Evolutionary conservation across 1,140 invertebrate species (phyloP).

Genomic region (Neuroterus valhalla): DNA sequence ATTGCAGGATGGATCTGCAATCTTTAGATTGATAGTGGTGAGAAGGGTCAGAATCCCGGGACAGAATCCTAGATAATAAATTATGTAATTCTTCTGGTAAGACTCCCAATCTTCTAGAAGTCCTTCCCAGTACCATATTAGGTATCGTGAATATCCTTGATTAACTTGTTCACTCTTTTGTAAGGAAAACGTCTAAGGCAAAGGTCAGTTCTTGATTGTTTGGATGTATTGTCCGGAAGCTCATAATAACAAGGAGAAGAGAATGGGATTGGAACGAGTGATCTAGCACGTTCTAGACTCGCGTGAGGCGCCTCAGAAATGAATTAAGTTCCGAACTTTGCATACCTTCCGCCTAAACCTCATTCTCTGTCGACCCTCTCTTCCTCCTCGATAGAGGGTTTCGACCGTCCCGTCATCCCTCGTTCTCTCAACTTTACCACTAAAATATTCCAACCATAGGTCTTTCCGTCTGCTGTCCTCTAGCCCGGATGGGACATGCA

Average conservation of each 20-base stretch:
- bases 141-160: background rate
- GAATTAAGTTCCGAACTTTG: slow-evolving; percentile 69
- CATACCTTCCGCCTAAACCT: slow-evolving; percentile 59
- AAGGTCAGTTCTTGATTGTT: slow-evolving; percentile 55
- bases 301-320: slow-evolving; percentile 67
- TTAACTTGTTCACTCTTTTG: slow-evolving; percentile 8
- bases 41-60: too few relatives aligned
- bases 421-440: slow-evolving; percentile 45
- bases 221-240: slow-evolving; percentile 44
- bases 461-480: slow-evolving; percentile 53
- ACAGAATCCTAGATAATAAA: too few relatives aligned
- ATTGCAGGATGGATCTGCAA: too few relatives aligned
- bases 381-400: slow-evolving; percentile 43
- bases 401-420: slow-evolving; percentile 42
- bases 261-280: slow-evolving; percentile 50
- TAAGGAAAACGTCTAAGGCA: slow-evolving; percentile 10
- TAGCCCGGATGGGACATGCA: slow-evolving; percentile 46
- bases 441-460: slow-evolving; percentile 62
- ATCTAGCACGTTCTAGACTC: slow-evolving; percentile 62
- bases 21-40: too few relatives aligned
- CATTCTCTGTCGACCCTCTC: slow-evolving; percentile 42
- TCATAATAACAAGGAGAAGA: slow-evolving; percentile 42
- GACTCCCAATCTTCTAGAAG: too few relatives aligned
- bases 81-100: too few relatives aligned
- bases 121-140: background rate